A percentile compares a stretch with the other conserved stretches of the same genome.
Conservation (phyloP, 2,797 vertebrate genomes). For the Lindbergichthys nudifrons region DNA sequence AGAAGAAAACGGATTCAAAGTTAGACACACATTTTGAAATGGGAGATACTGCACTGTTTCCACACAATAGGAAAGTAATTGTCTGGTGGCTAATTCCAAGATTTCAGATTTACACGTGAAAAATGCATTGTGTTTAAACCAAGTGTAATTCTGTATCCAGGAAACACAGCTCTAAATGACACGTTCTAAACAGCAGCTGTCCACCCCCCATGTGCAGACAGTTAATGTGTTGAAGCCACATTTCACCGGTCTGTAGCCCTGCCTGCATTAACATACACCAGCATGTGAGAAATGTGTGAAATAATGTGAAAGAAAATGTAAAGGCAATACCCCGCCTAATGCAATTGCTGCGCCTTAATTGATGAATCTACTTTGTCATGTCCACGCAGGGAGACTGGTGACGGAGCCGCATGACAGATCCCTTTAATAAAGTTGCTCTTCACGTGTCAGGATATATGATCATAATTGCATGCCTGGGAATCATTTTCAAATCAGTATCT, state of each 20-base stretch:
- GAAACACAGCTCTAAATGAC: conserved; percentile 21
- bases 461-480: conserved; percentile 71
- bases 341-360: conserved; percentile 66
- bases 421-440: conserved; percentile 82
- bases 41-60: background rate
- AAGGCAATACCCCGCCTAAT: conserved; percentile 69
- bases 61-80: background rate
- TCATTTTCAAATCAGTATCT: conserved; percentile 72
- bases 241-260: conserved; percentile 24
- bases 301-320: conserved; percentile 71
- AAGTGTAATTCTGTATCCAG: conserved; percentile 9
- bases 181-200: conserved; percentile 25
- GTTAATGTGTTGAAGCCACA: conserved; percentile 4
- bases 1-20: too few species aligned
- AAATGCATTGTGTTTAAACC: conserved; percentile 13
- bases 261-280: conserved; percentile 61
- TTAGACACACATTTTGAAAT: background rate
- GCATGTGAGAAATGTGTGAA: conserved; percentile 72
- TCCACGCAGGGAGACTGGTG: conserved; percentile 66
- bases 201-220: conserved; percentile 13
- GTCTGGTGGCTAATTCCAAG: conserved; percentile 2
- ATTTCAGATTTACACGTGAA: conserved; percentile 9
- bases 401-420: conserved; percentile 78
- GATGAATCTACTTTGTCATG: conserved; percentile 77
- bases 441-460: conserved; percentile 71